Conservation (phyloP, 2,113 vertebrate species). For the Eupsittula cactorum region DNA sequence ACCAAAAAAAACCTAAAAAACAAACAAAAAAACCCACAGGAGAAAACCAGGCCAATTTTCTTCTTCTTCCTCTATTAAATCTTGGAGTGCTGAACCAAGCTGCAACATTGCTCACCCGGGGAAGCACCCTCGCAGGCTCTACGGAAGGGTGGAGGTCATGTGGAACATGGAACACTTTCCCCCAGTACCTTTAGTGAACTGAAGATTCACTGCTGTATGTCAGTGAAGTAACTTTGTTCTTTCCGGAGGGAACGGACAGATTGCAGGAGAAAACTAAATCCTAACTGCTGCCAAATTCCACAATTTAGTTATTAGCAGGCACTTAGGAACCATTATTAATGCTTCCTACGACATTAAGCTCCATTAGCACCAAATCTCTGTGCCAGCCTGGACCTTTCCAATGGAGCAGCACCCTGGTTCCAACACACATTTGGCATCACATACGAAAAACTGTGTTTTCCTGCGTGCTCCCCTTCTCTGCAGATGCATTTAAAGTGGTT, state of each 20-base stretch:
- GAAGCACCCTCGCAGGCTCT: background rate
- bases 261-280: constrained; percentile 33
- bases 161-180: background rate
- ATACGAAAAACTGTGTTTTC: no score
- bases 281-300: constrained; percentile 33
- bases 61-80: no score
- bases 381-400: background rate
- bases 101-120: accelerated
- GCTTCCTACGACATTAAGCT: constrained; percentile 29
- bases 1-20: no score
- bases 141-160: accelerated
- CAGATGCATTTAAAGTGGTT: background rate
- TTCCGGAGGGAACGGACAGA: constrained; percentile 39
- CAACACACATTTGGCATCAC: no score
- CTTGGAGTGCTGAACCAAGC: background rate
- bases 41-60: no score
- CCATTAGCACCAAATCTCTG: background rate
- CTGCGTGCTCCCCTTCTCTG: background rate
- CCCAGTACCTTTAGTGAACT: background rate
- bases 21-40: no score
- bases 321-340: constrained; percentile 59
- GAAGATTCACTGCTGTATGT: background rate
- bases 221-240: background rate
- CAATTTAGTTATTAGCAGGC: constrained; percentile 60
- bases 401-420: background rate